Evolutionary conservation across 2,113 vertebrate genomes (phyloP), one percentile per base, ranked within the genome.

Genomic region (Camelus dromedarius): DNA sequence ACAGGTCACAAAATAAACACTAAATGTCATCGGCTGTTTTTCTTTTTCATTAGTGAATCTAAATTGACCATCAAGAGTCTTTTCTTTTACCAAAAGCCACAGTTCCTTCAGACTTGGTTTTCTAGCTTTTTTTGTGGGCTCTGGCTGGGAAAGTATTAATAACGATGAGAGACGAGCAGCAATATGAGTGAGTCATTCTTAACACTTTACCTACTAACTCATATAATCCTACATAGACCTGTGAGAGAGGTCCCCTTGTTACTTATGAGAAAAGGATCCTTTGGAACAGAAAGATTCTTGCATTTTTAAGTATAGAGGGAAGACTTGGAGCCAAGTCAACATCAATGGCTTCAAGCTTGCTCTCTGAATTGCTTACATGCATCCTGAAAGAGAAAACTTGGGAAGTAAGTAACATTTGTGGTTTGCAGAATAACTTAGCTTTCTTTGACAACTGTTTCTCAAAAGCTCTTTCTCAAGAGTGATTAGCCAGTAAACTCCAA

Each of bases 41-140:
- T 89, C 32, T 73, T 79, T 83, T 91, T 35, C 54, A 38, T 77
- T 85, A 67, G 32, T 72, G 50, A 88, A 73, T 94, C 50, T 60
- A 80, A 84, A 82, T 52, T 58, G 72, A 50, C 16, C n/a, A 32
- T n/a, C 56, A 50, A 69, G 24, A 70, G 18, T 18, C 20, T 89
- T 89, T 50, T 42, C 82, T 72, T 60, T 16, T 32, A 60, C 12
- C 35, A 3, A 52, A 95, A 87, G 9, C 8, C 28, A 48, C 20
- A 52, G 48, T 90, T 72, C 35, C 19, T 87, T 87, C 32, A 66
- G 56, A 91, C 42, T 32, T 42, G 16, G 38, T 69, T 81, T 35
- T 30, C 75, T 19, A 66, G 8, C 9, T 19, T 72, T 72, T 48
- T 64, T 81, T 48, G 48, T n/a, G 30, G 20, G 14, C 9, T 92